Evolutionary conservation across 2,113 vertebrate genomes (phyloP).

Genomic region (Chlorocebus sabaeus): DNA sequence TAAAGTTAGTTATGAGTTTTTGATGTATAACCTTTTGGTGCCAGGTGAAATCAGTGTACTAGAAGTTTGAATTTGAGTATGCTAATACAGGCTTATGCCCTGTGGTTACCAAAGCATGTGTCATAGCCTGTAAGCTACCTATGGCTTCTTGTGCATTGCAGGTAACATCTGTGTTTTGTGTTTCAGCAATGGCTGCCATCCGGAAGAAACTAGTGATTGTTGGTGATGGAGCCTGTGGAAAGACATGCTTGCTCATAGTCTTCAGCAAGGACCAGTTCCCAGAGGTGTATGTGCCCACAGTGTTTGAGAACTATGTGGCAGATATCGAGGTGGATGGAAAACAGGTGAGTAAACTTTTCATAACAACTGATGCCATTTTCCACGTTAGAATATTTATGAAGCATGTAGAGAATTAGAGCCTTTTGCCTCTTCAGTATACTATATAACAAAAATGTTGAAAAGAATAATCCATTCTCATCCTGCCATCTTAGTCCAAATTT

Average conservation of each 20-base stretch:
- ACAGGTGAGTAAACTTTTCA: slow-evolving; percentile 86
- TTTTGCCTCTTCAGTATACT: background rate
- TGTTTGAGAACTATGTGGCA: slow-evolving; percentile 99
- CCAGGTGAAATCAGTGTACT: background rate
- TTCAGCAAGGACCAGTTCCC: slow-evolving; percentile 99
- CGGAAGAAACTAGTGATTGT: slow-evolving; percentile 99
- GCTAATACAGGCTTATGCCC: background rate
- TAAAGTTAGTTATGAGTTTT: background rate
- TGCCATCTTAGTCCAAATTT: background rate
- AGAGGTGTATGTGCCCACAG: slow-evolving; percentile 97
- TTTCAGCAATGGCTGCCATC: slow-evolving; percentile 97
- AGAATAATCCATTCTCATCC: background rate
- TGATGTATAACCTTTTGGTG: background rate
- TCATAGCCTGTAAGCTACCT: background rate
- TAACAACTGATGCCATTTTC: background rate
- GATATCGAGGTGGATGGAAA: slow-evolving; percentile 98
- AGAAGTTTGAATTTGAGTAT: slow-evolving; percentile 17
- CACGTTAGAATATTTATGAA: background rate
- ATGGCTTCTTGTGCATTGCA: background rate
- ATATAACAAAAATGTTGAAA: background rate
- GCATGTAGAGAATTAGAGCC: background rate
- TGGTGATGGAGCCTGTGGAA: slow-evolving; percentile 98
- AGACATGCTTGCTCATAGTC: slow-evolving; percentile 98
- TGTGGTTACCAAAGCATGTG: background rate
- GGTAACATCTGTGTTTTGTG: slow-evolving; percentile 58